These are phyloP conservation scores for Poeciliopsis occidentalis DNA, from an alignment of 2,113 vertebrate species.

Conservation along the genomic window DNA sequence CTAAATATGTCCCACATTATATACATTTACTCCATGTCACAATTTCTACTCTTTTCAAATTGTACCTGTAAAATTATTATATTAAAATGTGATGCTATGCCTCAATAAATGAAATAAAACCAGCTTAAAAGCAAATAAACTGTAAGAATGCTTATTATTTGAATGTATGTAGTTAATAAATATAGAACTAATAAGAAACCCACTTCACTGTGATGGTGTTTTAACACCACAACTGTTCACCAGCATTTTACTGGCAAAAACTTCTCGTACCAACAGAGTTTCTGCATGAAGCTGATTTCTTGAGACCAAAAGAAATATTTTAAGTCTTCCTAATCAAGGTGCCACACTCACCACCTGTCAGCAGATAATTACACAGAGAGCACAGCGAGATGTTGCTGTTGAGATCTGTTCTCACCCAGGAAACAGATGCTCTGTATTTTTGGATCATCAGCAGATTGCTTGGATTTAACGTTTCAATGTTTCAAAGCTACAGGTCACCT, in stretches of 20 bases:
- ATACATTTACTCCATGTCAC: too few relatives aligned
- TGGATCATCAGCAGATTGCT: conserved; percentile 13
- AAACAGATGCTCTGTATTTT: conserved; percentile 34
- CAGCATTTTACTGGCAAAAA: not conserved
- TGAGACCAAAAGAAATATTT: not conserved
- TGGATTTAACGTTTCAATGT: conserved; percentile 1
- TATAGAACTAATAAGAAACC: not conserved
- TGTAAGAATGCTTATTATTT: not conserved
- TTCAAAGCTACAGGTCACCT: conserved; percentile 30
- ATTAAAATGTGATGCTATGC: not conserved
- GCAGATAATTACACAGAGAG: conserved; percentile 15
- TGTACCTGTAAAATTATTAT: too few relatives aligned
- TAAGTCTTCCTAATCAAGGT: not conserved
- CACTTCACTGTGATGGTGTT: not conserved
- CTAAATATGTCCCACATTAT: too few relatives aligned
- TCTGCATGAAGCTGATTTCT: not conserved
- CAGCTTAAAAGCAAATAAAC: not conserved
- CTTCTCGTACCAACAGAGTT: not conserved
- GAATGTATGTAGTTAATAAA: not conserved
- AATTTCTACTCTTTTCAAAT: too few relatives aligned
- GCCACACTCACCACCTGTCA: conserved; percentile 26
- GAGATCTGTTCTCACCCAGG: conserved; percentile 22
- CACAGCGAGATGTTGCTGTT: not conserved
- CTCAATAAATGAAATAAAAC: not conserved
- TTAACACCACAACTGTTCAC: too few relatives aligned